Evolutionary conservation across 1,140 invertebrate species (phyloP).

Genomic region (Chrysopa pallens): DNA sequence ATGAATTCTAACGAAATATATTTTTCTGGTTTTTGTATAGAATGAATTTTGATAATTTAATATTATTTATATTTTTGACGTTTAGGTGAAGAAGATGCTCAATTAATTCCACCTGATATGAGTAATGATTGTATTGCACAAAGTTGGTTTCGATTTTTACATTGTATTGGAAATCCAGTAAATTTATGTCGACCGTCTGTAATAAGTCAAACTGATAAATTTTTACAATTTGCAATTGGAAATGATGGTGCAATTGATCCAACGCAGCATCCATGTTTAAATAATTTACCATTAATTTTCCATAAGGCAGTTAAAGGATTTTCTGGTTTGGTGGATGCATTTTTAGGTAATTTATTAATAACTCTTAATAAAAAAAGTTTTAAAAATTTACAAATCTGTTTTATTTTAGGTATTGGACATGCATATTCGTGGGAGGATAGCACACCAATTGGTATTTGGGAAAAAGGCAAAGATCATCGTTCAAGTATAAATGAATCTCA

Average conservation of each 20-base stretch:
- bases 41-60: no score
- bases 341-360: slow-evolving; percentile 53
- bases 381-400: not conserved
- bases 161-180: slow-evolving; percentile 85
- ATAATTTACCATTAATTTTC: slow-evolving; percentile 74
- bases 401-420: not conserved
- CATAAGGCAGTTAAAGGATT: slow-evolving; percentile 85
- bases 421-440: slow-evolving; percentile 5
- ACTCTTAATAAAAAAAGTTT: no score
- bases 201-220: slow-evolving; percentile 52
- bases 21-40: no score
- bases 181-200: slow-evolving; percentile 75
- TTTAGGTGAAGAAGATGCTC: slow-evolving; percentile 67
- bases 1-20: no score
- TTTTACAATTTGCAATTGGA: slow-evolving; percentile 31
- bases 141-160: slow-evolving; percentile 85
- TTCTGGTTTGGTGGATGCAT: slow-evolving; percentile 85
- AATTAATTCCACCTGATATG: slow-evolving; percentile 66
- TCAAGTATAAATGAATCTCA: slow-evolving; percentile 18
- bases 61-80: slow-evolving; percentile 2
- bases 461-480: slow-evolving; percentile 16
- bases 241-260: slow-evolving; percentile 57
- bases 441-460: slow-evolving; percentile 13
- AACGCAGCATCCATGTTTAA: slow-evolving; percentile 81
- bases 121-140: slow-evolving; percentile 77